Evolutionary conservation across 1,140 invertebrate species (phyloP), one percentile per base, ranked within the genome.

Genomic region (Spodoptera litura): DNA sequence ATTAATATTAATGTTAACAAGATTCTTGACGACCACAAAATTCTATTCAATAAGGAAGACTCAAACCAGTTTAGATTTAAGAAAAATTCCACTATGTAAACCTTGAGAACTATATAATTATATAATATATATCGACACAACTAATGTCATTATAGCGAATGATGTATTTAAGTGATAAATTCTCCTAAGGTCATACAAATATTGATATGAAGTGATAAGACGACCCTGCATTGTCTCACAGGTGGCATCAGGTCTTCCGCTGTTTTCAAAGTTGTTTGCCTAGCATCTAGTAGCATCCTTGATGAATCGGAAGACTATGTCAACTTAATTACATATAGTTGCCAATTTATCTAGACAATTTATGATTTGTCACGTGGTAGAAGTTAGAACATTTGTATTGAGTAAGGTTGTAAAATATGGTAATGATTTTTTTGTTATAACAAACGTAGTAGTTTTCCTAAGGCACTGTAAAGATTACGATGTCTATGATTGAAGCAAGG

Each of bases 101-200:
- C 74, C 74, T 76, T 76, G 74, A 66, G 58, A 52, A 27, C 51
- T 27, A 62, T 59, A 20, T 51, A 44, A 75, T 75, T 55, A 66
- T 56, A 31, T 64, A 76, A 66, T 56, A 62, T 66, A 66, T 66
- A 62, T 76, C 49, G 51, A 51, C 20, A 44, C 27, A 66, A 64
- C 31, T 66, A 76, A 76, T 66, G 59, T 75, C 59, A 72, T 72
- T 49, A 66, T 64, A 73, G 44, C 49, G 38, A 72, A 59, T 53
- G 13, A 79, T 61, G 61, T 72, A 84, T 73, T 75, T 82, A 75
- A 82, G 81, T 82, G 72, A 81, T 82, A 88, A 85, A 89, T 86
- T 82, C 87, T 89, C 84, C 87, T 85, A 89, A 90, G 89, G 87
- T 89, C 83, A 83, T 78, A 79, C 80, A 88, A 91, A 91, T 90